Percentiles rank a stretch among this genome's conserved stretches.
phyloP scores from a whole-genome alignment of 2,797 vertebrate species.

The Microhierax caerulescens region DNA sequence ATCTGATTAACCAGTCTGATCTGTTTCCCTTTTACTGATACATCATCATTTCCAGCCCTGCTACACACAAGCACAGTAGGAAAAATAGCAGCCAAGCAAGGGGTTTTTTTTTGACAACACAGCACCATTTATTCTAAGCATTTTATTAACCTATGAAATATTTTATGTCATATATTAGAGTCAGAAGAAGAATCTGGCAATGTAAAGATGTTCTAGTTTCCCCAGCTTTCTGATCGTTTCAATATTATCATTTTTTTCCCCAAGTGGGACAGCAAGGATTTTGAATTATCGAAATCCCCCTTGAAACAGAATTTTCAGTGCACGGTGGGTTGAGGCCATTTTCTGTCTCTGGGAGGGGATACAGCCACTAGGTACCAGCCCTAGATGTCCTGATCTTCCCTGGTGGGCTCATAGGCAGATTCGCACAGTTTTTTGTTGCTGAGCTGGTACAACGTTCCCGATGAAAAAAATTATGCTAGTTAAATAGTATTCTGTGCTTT shows the following conservation, averaged over 20 bases:
- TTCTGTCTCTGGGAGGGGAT: not conserved
- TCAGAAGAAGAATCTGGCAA: not conserved
- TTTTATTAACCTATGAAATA: not conserved
- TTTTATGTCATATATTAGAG: not conserved
- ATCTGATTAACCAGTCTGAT: not conserved
- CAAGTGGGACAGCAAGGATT: not conserved
- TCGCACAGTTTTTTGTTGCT: not conserved
- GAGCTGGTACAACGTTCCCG: not conserved
- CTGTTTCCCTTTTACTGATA: not conserved
- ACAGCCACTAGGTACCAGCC: not conserved
- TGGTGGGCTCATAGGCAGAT: not conserved
- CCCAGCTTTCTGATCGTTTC: not conserved
- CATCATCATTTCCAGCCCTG: not conserved
- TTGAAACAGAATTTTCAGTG: not conserved
- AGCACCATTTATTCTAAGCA: not conserved
- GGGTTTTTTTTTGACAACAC: not conserved
- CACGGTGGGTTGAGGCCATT: not conserved
- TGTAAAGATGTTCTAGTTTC: not conserved
- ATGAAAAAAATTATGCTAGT: not conserved
- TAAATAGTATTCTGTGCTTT: not conserved
- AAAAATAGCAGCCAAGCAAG: not conserved
- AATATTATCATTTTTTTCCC: not conserved
- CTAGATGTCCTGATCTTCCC: not conserved
- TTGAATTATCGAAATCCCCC: not conserved
- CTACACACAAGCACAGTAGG: not conserved